Conservation (phyloP, 2,113 vertebrate genomes). For the Seriola rivoliana region DNA sequence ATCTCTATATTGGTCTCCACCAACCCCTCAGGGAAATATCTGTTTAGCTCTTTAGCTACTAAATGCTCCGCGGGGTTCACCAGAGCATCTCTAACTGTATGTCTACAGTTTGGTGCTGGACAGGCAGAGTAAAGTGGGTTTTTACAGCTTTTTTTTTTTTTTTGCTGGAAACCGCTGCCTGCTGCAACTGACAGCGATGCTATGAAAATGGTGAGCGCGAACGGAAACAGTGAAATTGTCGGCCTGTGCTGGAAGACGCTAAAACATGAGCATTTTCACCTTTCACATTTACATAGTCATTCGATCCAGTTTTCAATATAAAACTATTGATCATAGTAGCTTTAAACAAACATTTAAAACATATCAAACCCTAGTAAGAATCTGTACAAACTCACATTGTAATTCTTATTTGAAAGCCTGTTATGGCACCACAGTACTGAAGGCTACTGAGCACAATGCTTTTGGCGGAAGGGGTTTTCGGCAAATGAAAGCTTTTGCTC, state of each 20-base stretch:
- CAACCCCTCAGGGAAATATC: not conserved
- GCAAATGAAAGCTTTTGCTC: conserved; percentile 16
- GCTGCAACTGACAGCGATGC: no score
- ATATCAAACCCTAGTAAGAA: not conserved
- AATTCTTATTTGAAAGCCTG: not conserved
- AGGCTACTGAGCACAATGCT: not conserved
- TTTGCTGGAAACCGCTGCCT: no score
- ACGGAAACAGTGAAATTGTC: not conserved
- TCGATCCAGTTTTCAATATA: not conserved
- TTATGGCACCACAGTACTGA: not conserved
- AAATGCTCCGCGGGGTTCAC: no score
- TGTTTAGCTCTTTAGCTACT: no score
- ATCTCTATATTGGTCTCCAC: not conserved
- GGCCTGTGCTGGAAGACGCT: not conserved
- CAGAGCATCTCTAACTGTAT: no score
- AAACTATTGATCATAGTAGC: not conserved
- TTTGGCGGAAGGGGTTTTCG: conserved; percentile 2
- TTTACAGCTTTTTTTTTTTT: no score
- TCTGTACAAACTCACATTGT: not conserved
- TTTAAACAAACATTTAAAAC: not conserved
- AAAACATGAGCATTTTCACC: not conserved
- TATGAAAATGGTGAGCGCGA: no score
- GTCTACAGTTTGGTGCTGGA: no score
- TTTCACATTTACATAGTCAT: not conserved
- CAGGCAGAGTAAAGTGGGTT: no score